Evolutionary conservation across 2,888 invertebrate genomes (phyloP), one percentile per base, ranked within the genome.

Genomic region (Drosophila hamatofila): DNA sequence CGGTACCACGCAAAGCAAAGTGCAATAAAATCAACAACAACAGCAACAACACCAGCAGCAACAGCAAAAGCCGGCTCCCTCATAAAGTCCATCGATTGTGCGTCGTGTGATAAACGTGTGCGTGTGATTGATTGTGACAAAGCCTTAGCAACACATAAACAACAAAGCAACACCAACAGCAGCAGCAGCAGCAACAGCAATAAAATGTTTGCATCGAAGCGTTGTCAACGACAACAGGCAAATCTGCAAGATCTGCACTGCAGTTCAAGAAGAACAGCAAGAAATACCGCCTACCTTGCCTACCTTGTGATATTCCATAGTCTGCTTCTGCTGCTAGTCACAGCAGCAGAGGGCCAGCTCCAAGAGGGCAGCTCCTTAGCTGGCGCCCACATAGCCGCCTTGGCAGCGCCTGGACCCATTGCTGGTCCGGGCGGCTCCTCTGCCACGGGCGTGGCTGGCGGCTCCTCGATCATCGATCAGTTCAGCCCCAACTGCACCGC

Each of bases 401-500:
- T 84, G 16, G 83, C 88, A 9, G 82, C 83, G 23, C 83, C 84
- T 21, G 84, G 72, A 37, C 86, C 86, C 5, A 23, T 76, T 16
- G 72, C 78, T 25, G 71, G 62, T 0, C 79, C 79, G 2, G 71
- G 77, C 30, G 44, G 35, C 46, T 35, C 61, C 8, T 54, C 72
- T 39, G 25, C 61, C n/a, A 41, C 61, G 12, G 48, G 61, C 9
- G 69, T 69, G 42, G 16, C 30, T 6, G 56, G 41, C 42, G 18
- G 30, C 8, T 89, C 92, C 30, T 91, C 92, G 54, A 90, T 92
- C 59, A 73, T 92, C 69, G 93, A 92, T 60, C 91, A 92, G 42
- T 92, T 92, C 72, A 92, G 90, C 59, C 92, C 92, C 62, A 94
- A 93, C 78, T 94, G 94, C 81, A 93, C 92, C 68, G 92, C 93